A percentile compares a stretch with the other conserved stretches of the same genome.
phyloP scores from a whole-genome alignment of 2,113 vertebrate species.

The Tachysurus fulvidraco region DNA sequence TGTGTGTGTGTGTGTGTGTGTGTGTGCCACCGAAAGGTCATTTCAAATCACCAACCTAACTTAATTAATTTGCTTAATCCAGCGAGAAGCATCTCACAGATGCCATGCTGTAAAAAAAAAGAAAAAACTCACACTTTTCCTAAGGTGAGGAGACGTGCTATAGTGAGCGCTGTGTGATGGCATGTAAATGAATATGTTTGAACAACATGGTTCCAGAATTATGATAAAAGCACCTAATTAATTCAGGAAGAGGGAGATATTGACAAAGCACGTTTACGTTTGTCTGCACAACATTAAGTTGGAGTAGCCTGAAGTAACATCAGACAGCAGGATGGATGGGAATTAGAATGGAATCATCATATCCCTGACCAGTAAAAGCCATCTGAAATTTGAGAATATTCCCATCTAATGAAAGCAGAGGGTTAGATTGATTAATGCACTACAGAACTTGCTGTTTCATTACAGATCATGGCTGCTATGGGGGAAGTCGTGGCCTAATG shows the following conservation, averaged over 20 bases:
- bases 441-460: slow-evolving; percentile 37
- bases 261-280: slow-evolving; percentile 18
- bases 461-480: background rate
- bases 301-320: slow-evolving; percentile 27
- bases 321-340: slow-evolving; percentile 24
- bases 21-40: slow-evolving; percentile 65
- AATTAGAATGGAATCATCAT: slow-evolving; percentile 50
- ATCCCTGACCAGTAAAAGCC: background rate
- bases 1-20: slow-evolving; percentile 13
- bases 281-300: slow-evolving; percentile 21
- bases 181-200: slow-evolving; percentile 13
- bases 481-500: background rate
- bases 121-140: background rate
- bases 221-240: slow-evolving; percentile 24
- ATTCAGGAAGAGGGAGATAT: slow-evolving; percentile 11
- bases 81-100: slow-evolving; percentile 27
- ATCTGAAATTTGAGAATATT: slow-evolving; percentile 72
- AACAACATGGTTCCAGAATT: background rate
- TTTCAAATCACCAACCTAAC: slow-evolving; percentile 68
- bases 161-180: background rate
- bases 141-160: background rate
- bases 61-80: slow-evolving; percentile 75
- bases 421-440: slow-evolving; percentile 67
- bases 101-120: background rate
- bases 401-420: slow-evolving; percentile 73